phyloP scores from a whole-genome alignment of 2,888 invertebrate species.

The Agonopterix alstromeriana region DNA sequence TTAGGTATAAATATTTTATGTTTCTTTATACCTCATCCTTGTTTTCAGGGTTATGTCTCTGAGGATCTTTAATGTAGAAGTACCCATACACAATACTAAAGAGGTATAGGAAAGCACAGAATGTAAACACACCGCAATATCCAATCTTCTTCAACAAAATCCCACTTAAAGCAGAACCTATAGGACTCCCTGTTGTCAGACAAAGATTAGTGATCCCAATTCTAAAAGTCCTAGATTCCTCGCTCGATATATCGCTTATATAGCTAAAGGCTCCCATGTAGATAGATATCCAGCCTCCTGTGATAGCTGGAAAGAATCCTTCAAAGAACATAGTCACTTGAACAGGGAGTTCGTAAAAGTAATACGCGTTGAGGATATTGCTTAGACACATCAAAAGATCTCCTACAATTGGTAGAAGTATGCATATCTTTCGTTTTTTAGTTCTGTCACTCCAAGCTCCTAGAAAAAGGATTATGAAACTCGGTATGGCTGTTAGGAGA shows the following conservation, averaged over 20 bases:
- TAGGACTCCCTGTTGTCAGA: conserved; percentile 54
- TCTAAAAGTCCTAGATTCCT: conserved; percentile 74
- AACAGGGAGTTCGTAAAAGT: conserved; percentile 71
- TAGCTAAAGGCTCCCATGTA: conserved; percentile 78
- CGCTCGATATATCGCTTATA: conserved; percentile 74
- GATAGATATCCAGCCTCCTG: conserved; percentile 73
- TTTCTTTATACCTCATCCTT: conserved; percentile 26
- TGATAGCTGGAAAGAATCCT: conserved; percentile 68
- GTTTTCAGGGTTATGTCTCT: conserved; percentile 27
- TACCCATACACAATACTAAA: conserved; percentile 62
- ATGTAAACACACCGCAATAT: conserved; percentile 69
- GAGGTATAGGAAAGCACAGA: conserved; percentile 54
- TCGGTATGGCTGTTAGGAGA: conserved; percentile 71
- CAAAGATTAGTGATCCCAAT: conserved; percentile 73
- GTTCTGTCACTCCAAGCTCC: conserved; percentile 80
- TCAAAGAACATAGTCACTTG: conserved; percentile 70
- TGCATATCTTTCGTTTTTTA: conserved; percentile 74
- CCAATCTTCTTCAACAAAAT: conserved; percentile 55
- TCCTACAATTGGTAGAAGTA: conserved; percentile 73
- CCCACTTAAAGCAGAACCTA: conserved; percentile 60
- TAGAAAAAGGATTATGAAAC: conserved; percentile 71
- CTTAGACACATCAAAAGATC: conserved; percentile 67
- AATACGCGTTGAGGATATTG: conserved; percentile 70
- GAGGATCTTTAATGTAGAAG: conserved; percentile 53
- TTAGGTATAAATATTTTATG: neutral